Conservation (phyloP, 2,797 vertebrate genomes). For the Halcyon badia region DNA sequence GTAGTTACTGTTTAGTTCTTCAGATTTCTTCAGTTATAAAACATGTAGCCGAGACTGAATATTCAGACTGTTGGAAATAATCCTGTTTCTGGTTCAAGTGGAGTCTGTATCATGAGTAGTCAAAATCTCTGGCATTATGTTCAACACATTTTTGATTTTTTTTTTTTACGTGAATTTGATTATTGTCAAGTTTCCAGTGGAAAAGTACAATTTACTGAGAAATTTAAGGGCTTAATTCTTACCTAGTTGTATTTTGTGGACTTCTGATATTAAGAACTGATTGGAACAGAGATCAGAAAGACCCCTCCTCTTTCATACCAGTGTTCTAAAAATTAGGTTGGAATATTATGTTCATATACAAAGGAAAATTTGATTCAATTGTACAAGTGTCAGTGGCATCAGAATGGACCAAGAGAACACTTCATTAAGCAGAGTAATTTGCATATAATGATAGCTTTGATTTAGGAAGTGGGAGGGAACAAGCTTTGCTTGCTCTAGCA, state of each 20-base stretch:
- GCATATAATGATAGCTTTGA: neutral
- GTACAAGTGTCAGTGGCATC: neutral
- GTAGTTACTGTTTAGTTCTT: neutral
- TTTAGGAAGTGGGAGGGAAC: neutral
- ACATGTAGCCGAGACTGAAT: neutral
- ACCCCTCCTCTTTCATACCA: neutral
- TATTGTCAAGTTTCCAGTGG: neutral
- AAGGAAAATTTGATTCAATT: neutral
- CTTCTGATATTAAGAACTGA: neutral
- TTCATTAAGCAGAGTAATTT: neutral
- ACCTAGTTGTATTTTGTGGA: neutral
- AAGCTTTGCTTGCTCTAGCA: neutral
- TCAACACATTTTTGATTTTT: neutral
- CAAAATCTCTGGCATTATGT: neutral
- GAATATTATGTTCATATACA: neutral
- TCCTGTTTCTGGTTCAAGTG: neutral
- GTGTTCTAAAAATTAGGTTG: neutral
- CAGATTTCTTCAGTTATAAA: neutral
- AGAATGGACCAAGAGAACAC: neutral
- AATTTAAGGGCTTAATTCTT: neutral
- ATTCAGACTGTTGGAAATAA: neutral
- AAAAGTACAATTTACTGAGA: neutral
- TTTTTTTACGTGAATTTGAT: neutral
- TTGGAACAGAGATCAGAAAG: neutral
- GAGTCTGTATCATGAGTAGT: neutral